Base-by-base conservation (phyloP, 2,888 invertebrate genomes). In the Eudasyphora cyanicolor region DNA sequence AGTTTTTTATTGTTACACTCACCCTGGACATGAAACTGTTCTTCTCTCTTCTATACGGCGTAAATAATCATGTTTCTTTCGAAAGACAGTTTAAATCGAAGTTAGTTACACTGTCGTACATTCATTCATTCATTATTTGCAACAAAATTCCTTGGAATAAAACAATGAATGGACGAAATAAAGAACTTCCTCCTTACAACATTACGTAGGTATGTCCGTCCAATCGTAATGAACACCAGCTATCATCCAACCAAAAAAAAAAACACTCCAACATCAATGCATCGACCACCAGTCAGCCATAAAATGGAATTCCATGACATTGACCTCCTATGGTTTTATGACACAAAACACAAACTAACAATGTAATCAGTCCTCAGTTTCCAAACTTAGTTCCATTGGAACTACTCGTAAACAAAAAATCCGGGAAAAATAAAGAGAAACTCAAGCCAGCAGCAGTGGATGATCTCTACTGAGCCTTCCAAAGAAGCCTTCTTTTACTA, bases 311-410 rank as follows among this genome's bases (percentile, higher is more conserved):
- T 49, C 57, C 29, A n/a, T 77, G 69, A 60, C 45, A 76, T 57
- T 77, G 77, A 69, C 82, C 77, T 77, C 82, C 77, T 74, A 74
- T 60, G 60, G 82, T 77, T 82, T 82, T 77, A 74, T 77, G 38
- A 69, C 60, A 77, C 69, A 74, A 73, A 78, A 78, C 71, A 78
- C 27, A 27, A 71, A 21, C 70, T 70, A 60, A 76, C 80, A 80
- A 71, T 64, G 76, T 69, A 74, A 77, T 69, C 73, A 57, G 69
- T 57, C 67, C 51, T 24, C 17, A 35, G 57, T 69, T 69, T 27
- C 17, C 21, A 54, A 2, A 35, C 38, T n/a, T 2, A 19, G 42
- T 32, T 70, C 42, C 12, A n/a, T 42, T 29, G 21, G 42, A 67
- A 67, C 32, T n/a, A n/a, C n/a, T n/a, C n/a, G n/a, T n/a, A n/a